phyloP scores from a whole-genome alignment of 2,888 invertebrate species.

The Acheta domesticus region DNA sequence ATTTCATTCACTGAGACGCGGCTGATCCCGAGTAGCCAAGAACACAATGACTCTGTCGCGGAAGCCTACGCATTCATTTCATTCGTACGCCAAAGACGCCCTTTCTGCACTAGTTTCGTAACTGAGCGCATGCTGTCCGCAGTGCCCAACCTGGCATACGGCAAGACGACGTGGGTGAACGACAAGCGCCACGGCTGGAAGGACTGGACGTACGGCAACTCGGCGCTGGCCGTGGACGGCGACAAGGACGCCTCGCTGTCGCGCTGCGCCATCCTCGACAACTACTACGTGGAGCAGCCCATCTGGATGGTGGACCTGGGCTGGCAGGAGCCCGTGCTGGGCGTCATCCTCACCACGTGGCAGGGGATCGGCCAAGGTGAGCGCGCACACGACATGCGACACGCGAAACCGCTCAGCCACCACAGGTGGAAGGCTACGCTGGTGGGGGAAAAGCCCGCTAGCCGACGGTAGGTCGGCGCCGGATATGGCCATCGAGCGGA shows the following conservation, averaged over 20 bases:
- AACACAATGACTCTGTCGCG: no score
- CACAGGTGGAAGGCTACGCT: no score
- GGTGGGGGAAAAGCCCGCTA: no score
- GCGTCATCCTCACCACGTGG: constrained; percentile 22
- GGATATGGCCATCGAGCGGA: no score
- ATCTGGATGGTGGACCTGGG: constrained; percentile 28
- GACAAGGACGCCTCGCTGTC: constrained; percentile 20
- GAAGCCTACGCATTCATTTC: no score
- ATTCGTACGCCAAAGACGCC: no score
- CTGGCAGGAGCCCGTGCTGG: constrained; percentile 21
- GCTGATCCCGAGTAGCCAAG: no score
- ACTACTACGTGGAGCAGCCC: constrained; percentile 22
- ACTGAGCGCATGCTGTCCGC: not conserved
- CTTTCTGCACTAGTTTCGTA: no score
- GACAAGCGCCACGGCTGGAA: constrained; percentile 25
- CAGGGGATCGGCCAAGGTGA: constrained; percentile 25
- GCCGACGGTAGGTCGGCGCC: no score
- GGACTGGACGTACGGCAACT: constrained; percentile 20
- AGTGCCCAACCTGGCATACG: constrained; percentile 24
- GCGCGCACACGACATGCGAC: not conserved
- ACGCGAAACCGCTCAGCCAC: no score
- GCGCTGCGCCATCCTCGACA: constrained; percentile 24
- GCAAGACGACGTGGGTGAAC: constrained; percentile 24
- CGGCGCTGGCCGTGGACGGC: constrained; percentile 24
- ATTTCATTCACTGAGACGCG: no score